These are phyloP conservation scores for Datnioides undecimradiatus DNA, from an alignment of 2,113 vertebrate species.

Conservation along the genomic window DNA sequence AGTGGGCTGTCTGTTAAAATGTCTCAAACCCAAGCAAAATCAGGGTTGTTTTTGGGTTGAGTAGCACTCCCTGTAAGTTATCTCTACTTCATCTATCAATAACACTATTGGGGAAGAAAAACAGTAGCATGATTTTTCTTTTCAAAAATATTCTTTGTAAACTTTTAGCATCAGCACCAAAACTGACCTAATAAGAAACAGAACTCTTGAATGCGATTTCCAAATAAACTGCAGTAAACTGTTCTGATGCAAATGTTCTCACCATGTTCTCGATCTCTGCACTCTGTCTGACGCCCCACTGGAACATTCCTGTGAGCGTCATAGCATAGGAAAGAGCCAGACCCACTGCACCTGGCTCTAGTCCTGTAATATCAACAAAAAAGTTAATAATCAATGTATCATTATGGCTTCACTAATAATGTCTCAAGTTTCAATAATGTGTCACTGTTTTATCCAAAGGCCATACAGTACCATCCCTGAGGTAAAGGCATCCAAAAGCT, in stretches of 20 bases:
- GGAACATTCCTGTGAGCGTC: conserved; percentile 94
- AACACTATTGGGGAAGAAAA: not conserved
- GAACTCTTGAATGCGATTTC: too few relatives aligned
- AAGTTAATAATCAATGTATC: not conserved
- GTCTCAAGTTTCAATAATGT: not conserved
- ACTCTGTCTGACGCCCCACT: conserved; percentile 97
- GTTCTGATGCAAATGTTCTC: conserved; percentile 47
- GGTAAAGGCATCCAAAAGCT: conserved; percentile 90
- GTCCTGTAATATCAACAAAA: conserved; percentile 74
- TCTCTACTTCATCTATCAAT: not conserved
- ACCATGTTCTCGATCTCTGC: conserved; percentile 98
- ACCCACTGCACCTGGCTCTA: conserved; percentile 92
- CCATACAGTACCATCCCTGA: conserved; percentile 87
- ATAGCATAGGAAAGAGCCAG: conserved; percentile 91
- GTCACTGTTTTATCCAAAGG: not conserved
- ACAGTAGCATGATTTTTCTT: not conserved
- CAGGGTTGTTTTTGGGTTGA: not conserved
- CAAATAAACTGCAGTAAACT: not conserved
- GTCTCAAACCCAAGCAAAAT: not conserved
- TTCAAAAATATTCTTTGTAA: too few relatives aligned
- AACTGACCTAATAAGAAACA: too few relatives aligned
- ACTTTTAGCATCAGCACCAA: too few relatives aligned
- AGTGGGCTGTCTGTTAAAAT: not conserved
- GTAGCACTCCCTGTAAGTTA: not conserved
- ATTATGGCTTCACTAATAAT: not conserved